Evolutionary conservation across 2,888 invertebrate species (phyloP).

Genomic region (Lasioglossum morio): DNA sequence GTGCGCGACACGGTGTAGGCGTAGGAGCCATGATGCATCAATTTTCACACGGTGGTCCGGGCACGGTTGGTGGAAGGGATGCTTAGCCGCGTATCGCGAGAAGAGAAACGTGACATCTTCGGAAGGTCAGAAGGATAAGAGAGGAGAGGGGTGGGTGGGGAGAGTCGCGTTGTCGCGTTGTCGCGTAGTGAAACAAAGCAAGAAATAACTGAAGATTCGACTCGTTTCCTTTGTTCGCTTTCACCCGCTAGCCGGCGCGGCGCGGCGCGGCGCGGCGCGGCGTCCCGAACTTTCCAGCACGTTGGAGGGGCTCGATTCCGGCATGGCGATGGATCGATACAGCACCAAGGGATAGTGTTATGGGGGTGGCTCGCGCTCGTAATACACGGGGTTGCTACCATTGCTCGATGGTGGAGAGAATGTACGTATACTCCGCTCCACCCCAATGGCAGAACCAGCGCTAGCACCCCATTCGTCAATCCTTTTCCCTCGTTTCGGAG

Average conservation of each 20-base stretch:
- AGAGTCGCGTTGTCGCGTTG: background rate
- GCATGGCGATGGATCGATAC: constrained; percentile 79
- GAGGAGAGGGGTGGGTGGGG: background rate
- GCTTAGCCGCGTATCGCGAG: background rate
- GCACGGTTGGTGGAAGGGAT: background rate
- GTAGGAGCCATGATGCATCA: constrained; percentile 20
- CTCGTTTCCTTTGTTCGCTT: constrained; percentile 65
- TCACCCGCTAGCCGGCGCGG: constrained; percentile 50
- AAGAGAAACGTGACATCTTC: constrained; percentile 33
- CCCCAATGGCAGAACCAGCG: constrained; percentile 54
- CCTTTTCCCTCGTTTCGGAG: constrained; percentile 67
- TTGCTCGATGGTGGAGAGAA: constrained; percentile 65
- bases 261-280: constrained; percentile 41
- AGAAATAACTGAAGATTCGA: constrained; percentile 44
- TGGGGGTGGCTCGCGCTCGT: constrained; percentile 78
- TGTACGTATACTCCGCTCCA: constrained; percentile 62
- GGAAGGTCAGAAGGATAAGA: background rate
- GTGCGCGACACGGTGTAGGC: constrained; percentile 7
- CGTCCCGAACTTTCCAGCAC: constrained; percentile 69
- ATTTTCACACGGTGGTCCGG: background rate
- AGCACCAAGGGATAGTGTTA: constrained; percentile 81
- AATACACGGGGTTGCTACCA: constrained; percentile 77
- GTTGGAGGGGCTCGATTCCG: constrained; percentile 73
- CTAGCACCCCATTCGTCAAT: constrained; percentile 75
- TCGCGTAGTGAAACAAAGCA: constrained; percentile 51